Evolutionary conservation across 35 echinoderm and acorn worm species (phyloP).

Genomic region (Holothuria glaberrima): DNA sequence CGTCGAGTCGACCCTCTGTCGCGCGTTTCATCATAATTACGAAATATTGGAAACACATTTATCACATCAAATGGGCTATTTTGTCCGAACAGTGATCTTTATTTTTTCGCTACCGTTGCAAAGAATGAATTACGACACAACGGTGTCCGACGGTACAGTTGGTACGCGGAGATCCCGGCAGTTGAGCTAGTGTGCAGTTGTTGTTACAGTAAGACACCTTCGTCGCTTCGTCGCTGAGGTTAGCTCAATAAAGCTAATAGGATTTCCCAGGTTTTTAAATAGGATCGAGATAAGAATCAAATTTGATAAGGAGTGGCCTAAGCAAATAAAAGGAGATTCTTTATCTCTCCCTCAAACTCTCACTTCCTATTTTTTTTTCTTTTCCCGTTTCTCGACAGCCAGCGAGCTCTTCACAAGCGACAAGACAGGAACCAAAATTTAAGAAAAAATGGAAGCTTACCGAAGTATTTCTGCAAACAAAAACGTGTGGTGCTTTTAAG

Average conservation of each 20-base stretch:
- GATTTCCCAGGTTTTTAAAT: constrained; percentile 11
- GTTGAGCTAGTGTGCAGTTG: neutral
- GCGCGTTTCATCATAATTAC: constrained; percentile 8
- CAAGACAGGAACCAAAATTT: neutral
- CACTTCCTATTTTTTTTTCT: neutral
- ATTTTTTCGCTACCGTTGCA: neutral
- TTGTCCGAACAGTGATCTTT: too few species aligned
- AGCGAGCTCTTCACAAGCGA: neutral
- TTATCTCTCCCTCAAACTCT: neutral
- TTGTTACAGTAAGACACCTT: too few species aligned
- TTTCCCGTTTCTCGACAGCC: neutral
- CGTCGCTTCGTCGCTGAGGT: too few species aligned
- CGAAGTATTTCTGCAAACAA: too few species aligned
- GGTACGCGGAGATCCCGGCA: constrained; percentile 8
- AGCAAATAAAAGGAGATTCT: neutral
- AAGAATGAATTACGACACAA: constrained; percentile 31
- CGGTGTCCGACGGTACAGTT: constrained; percentile 21
- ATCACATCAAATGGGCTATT: constrained; percentile 6
- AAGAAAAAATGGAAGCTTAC: too few species aligned
- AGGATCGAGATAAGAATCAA: constrained; percentile 36
- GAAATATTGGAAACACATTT: constrained; percentile 38
- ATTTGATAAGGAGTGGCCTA: constrained; percentile 26
- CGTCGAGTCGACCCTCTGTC: constrained; percentile 3
- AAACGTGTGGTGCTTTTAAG: too few species aligned
- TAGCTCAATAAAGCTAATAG: constrained; percentile 10